phyloP scores from a whole-genome alignment of 1,140 invertebrate species.

The Aleiodes sp. region DNA sequence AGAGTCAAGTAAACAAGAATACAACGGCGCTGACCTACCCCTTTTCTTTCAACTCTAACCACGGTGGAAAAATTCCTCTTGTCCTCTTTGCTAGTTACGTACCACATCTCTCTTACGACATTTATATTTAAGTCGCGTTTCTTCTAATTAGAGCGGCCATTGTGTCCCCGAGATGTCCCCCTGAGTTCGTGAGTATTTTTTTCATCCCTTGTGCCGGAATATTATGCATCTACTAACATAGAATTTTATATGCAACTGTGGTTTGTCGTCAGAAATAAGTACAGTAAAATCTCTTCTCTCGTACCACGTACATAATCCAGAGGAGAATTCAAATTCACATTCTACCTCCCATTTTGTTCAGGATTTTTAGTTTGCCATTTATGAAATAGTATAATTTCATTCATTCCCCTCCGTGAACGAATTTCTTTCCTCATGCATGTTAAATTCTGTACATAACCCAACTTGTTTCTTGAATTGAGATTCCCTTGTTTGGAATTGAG shows the following conservation, averaged over 20 bases:
- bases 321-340: neutral
- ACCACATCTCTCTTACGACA: conserved; percentile 26
- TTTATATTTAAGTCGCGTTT: conserved; percentile 50
- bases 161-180: conserved; percentile 22
- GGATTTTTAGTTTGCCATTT: neutral
- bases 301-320: neutral
- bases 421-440: no score
- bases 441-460: no score
- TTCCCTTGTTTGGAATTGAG: no score
- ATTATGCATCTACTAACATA: neutral
- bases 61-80: conserved; percentile 1
- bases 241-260: neutral
- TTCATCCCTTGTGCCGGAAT: neutral
- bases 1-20: conserved; percentile 14
- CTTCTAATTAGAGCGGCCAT: conserved; percentile 54
- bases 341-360: neutral
- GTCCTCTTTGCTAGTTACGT: neutral
- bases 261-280: neutral
- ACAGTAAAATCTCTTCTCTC: neutral
- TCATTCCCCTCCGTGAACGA: no score
- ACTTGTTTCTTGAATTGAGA: no score
- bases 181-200: conserved; percentile 29
- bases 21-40: neutral
- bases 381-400: conserved; percentile 3
- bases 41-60: neutral